Conservation (phyloP, 2,113 vertebrate genomes). For the Bucco capensis region DNA sequence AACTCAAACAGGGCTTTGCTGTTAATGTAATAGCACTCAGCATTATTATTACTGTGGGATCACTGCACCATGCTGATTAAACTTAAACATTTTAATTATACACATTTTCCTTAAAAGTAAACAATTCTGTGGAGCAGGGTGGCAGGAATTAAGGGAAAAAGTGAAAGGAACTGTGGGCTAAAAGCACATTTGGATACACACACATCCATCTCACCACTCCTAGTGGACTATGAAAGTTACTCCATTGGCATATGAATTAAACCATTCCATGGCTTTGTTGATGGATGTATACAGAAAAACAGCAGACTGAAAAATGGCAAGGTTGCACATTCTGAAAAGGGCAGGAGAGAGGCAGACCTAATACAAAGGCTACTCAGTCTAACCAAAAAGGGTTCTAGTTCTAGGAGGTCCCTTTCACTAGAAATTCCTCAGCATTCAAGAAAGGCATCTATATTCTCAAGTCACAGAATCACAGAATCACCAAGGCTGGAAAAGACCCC, state of each 20-base stretch:
- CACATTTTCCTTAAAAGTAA: neutral
- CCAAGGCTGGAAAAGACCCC: no score
- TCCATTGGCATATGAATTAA: neutral
- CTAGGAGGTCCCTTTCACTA: neutral
- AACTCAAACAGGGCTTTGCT: neutral
- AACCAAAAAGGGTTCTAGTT: neutral
- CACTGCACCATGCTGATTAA: neutral
- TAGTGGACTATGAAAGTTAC: neutral
- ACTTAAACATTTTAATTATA: neutral
- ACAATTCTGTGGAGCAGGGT: neutral
- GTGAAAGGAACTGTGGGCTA: neutral
- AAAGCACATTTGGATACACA: neutral
- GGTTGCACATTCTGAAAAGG: neutral
- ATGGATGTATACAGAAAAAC: neutral
- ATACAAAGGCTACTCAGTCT: neutral
- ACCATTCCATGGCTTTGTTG: neutral
- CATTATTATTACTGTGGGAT: neutral
- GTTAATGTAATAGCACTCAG: neutral
- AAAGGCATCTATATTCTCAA: neutral
- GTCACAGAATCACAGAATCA: no score
- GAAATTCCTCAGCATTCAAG: neutral
- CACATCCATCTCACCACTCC: neutral
- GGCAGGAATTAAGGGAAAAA: neutral
- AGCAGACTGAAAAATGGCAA: neutral
- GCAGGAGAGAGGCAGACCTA: neutral